Evolutionary conservation across 2,888 invertebrate species (phyloP).

Genomic region (Nemurella pictetii): DNA sequence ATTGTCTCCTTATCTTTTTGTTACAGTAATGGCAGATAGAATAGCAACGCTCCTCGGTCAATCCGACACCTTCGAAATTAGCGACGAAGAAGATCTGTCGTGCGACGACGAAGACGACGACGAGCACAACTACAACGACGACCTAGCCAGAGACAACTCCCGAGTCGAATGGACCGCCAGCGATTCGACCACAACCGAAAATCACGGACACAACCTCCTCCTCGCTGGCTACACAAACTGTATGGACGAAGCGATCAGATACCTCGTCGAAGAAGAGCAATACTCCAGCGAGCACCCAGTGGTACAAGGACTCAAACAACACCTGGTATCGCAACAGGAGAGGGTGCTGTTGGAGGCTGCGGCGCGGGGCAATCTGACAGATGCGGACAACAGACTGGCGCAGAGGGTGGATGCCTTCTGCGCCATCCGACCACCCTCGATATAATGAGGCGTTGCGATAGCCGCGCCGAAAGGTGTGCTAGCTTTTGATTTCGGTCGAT

Average conservation of each 20-base stretch:
- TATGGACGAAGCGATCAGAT: conserved; percentile 48
- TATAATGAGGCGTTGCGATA: conserved; percentile 8
- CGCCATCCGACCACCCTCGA: conserved; percentile 32
- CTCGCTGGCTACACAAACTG: conserved; percentile 48
- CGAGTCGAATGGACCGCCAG: conserved; percentile 3
- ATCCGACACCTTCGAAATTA: conserved; percentile 10
- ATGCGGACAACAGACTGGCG: conserved; percentile 24
- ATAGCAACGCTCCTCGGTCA: conserved; percentile 34
- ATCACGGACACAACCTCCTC: conserved; percentile 36
- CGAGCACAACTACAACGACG: conserved; percentile 22
- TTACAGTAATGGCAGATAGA: conserved; percentile 36
- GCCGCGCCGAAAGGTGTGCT: neutral
- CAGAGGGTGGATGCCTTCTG: conserved; percentile 20
- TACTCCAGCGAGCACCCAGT: conserved; percentile 47
- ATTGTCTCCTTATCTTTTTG: conserved; percentile 16
- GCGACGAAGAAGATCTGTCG: conserved; percentile 22
- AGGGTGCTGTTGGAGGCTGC: conserved; percentile 35
- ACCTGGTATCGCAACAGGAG: conserved; percentile 42
- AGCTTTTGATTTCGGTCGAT: neutral
- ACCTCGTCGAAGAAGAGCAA: conserved; percentile 47
- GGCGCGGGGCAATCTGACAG: conserved; percentile 12
- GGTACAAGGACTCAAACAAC: conserved; percentile 45
- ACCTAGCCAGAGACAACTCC: conserved; percentile 7
- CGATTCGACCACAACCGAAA: neutral
- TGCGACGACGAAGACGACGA: conserved; percentile 29